Evolutionary conservation across 1,140 invertebrate species (phyloP).

Genomic region (Drosophila subobscura): DNA sequence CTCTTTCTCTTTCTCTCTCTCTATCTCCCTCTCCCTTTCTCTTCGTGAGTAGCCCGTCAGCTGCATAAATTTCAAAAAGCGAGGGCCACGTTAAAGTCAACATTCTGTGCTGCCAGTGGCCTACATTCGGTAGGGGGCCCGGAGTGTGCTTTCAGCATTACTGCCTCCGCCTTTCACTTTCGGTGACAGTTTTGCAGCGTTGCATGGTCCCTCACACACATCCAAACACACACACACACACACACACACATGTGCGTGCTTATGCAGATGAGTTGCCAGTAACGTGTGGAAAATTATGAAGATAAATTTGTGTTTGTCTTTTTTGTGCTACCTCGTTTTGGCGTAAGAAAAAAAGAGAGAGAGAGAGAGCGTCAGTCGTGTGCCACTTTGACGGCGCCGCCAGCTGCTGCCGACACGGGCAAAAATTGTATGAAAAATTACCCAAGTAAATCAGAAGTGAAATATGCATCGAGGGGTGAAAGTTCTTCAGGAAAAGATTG

Average conservation of each 20-base stretch:
- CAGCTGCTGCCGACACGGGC: conserved; percentile 60
- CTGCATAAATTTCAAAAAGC: conserved; percentile 78
- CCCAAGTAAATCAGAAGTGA: conserved; percentile 44
- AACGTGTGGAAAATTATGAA: conserved; percentile 79
- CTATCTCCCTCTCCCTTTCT: conserved; percentile 5
- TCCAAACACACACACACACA: conserved; percentile 3
- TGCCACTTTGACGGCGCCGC: conserved; percentile 50
- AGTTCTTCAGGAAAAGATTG: conserved; percentile 21
- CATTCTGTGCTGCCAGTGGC: conserved; percentile 72
- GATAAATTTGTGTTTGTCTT: conserved; percentile 71
- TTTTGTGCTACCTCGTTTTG: conserved; percentile 28
- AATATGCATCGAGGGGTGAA: conserved; percentile 30
- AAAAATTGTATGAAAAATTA: conserved; percentile 66
- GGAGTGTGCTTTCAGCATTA: conserved; percentile 60
- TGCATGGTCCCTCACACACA: conserved; percentile 23
- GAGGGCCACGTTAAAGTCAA: conserved; percentile 78
- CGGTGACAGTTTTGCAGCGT: conserved; percentile 71
- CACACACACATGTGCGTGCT: conserved; percentile 49
- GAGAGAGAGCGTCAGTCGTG: conserved; percentile 58
- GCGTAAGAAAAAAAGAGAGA: conserved; percentile 1
- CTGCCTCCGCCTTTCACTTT: conserved; percentile 73
- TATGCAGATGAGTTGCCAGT: conserved; percentile 76
- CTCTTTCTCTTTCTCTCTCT: neutral
- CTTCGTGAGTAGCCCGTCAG: conserved; percentile 56
- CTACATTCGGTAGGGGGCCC: conserved; percentile 50